Percentiles rank a stretch among this genome's conserved stretches.
phyloP scores from a whole-genome alignment of 2,888 invertebrate genomes.

The Siphonodentalium dalli region DNA sequence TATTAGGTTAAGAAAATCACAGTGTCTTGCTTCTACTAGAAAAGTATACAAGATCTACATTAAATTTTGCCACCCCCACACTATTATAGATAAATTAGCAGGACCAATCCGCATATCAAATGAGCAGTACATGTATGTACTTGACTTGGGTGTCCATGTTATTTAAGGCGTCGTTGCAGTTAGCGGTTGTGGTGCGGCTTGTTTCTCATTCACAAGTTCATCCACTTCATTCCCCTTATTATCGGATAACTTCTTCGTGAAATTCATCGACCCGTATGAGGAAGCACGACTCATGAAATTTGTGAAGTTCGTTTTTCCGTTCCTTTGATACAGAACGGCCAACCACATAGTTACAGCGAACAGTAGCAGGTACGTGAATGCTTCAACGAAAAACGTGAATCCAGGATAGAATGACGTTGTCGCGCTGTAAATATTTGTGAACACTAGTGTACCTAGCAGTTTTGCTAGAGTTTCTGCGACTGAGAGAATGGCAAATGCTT shows the following conservation, averaged over 20 bases:
- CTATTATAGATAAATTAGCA: too few species aligned
- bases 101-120: too few species aligned
- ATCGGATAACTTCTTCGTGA: neutral
- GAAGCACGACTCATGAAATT: constrained; percentile 32
- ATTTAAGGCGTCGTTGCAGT: constrained; percentile 39
- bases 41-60: too few species aligned
- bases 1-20: too few species aligned
- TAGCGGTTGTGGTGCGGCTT: constrained; percentile 31
- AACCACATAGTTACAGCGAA: constrained; percentile 35
- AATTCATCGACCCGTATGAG: constrained; percentile 24
- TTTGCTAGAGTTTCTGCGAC: constrained; percentile 59
- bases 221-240: constrained; percentile 26
- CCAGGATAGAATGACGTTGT: constrained; percentile 55
- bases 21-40: too few species aligned
- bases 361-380: constrained; percentile 40
- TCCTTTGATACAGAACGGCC: constrained; percentile 29
- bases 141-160: too few species aligned
- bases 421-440: constrained; percentile 56
- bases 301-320: constrained; percentile 36
- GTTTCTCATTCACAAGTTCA: constrained; percentile 38
- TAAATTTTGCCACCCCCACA: too few species aligned
- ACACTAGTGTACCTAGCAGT: constrained; percentile 54
- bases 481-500: constrained; percentile 59
- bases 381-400: constrained; percentile 53
- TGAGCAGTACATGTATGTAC: too few species aligned